A percentile compares a stretch with the other conserved stretches of the same genome.
These are phyloP conservation scores for Sciaenops ocellatus DNA, from an alignment of 2,797 vertebrate species.

Conservation along the genomic window DNA sequence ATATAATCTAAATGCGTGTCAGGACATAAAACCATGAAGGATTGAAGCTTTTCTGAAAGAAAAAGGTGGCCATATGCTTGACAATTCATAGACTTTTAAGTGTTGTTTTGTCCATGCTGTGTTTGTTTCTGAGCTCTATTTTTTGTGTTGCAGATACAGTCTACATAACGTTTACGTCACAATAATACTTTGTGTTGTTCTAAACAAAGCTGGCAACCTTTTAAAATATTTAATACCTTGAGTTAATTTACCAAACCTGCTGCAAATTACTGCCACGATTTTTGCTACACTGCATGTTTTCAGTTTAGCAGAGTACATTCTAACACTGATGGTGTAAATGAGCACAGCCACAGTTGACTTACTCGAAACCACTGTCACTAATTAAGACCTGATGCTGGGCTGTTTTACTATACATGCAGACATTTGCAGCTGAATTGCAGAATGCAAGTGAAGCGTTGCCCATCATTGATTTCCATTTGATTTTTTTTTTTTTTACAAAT, in stretches of 20 bases:
- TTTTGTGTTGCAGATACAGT: neutral
- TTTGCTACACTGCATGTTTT: constrained; percentile 21
- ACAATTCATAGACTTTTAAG: neutral
- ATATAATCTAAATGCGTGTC: constrained; percentile 7
- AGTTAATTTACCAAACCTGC: constrained; percentile 6
- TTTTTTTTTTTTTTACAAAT: neutral
- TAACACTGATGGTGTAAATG: constrained; percentile 28
- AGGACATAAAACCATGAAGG: neutral
- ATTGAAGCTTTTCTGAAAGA: neutral
- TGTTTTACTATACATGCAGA: constrained; percentile 29
- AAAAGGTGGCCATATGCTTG: neutral
- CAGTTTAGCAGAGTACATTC: constrained; percentile 9
- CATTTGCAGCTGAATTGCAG: constrained; percentile 37
- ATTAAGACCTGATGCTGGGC: constrained; percentile 42
- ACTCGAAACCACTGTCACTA: constrained; percentile 25
- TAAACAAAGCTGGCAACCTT: constrained; percentile 1
- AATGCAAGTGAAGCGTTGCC: constrained; percentile 18
- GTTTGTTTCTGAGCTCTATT: neutral
- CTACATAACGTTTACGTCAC: neutral
- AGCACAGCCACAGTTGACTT: constrained; percentile 30
- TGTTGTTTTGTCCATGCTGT: neutral
- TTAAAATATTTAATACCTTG: neutral
- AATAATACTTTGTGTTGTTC: neutral
- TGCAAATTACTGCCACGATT: constrained; percentile 8
- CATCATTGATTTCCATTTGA: constrained; percentile 1